A percentile compares a stretch with the other conserved stretches of the same genome.
These are phyloP conservation scores for Leptinotarsa tumamoca DNA, from an alignment of 2,888 invertebrate species.

Conservation along the genomic window DNA sequence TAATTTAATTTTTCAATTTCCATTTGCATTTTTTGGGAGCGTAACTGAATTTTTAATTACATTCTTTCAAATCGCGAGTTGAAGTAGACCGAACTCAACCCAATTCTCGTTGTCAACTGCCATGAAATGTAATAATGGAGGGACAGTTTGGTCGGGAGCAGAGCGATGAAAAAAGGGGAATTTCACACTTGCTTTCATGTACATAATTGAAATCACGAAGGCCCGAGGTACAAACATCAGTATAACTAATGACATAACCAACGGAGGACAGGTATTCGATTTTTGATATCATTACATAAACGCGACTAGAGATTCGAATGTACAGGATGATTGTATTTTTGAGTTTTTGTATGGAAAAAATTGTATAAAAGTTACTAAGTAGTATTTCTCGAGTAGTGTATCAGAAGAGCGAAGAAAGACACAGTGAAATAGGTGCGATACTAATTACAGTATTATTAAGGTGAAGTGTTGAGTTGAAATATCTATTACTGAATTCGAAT, in stretches of 20 bases:
- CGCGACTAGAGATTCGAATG: background rate
- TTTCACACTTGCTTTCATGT: background rate
- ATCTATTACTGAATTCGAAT: no score
- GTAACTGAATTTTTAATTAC: background rate
- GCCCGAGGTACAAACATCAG: background rate
- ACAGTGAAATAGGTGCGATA: no score
- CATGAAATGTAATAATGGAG: background rate
- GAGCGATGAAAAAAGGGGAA: background rate
- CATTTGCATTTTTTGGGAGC: no score
- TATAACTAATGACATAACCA: background rate
- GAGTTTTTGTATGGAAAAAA: no score
- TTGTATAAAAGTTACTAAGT: no score
- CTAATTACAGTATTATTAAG: no score
- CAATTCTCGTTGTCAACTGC: background rate
- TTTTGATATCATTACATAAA: background rate
- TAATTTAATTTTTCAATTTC: no score
- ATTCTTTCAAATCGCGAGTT: background rate
- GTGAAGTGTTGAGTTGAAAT: no score
- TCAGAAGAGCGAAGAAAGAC: no score
- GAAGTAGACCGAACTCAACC: background rate
- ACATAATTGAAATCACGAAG: conserved; percentile 7
- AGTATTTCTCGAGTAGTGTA: no score
- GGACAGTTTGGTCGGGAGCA: background rate
- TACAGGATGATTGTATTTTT: background rate
- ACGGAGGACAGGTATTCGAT: background rate